Percentiles rank a stretch among this genome's conserved stretches.
These are phyloP conservation scores for Habropoda laboriosa DNA, from an alignment of 1,140 invertebrate species.

Conservation along the genomic window DNA sequence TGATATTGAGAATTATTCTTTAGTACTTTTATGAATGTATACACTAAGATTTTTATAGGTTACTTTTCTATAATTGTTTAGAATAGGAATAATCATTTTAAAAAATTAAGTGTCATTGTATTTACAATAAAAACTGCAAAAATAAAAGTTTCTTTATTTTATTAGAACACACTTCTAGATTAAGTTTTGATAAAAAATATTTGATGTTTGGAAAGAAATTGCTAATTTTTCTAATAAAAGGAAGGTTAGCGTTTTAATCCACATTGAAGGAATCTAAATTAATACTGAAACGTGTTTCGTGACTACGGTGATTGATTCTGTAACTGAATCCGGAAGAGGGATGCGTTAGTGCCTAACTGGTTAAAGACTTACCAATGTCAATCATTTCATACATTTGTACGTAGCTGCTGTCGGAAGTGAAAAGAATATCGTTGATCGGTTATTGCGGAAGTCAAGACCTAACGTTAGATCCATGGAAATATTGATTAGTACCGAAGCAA, in stretches of 20 bases:
- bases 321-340: neutral
- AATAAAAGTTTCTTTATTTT: too few relatives aligned
- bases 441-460: neutral
- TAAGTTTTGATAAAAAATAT: neutral
- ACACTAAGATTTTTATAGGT: too few relatives aligned
- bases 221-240: neutral
- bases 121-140: too few relatives aligned
- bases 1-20: too few relatives aligned
- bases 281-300: slow-evolving; percentile 32
- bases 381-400: slow-evolving; percentile 24
- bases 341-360: slow-evolving; percentile 4
- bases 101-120: too few relatives aligned
- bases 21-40: too few relatives aligned
- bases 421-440: slow-evolving; percentile 38
- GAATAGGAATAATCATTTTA: too few relatives aligned
- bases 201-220: neutral
- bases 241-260: neutral
- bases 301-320: slow-evolving; percentile 11
- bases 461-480: neutral
- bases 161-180: neutral
- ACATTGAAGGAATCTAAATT: neutral
- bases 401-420: slow-evolving; percentile 27
- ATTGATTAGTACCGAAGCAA: neutral
- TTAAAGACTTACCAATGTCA: slow-evolving; percentile 41
- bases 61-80: too few relatives aligned